Evolutionary conservation across 2,888 invertebrate species (phyloP), one percentile per base, ranked within the genome.

Genomic region (Willowsia nigromaculata): DNA sequence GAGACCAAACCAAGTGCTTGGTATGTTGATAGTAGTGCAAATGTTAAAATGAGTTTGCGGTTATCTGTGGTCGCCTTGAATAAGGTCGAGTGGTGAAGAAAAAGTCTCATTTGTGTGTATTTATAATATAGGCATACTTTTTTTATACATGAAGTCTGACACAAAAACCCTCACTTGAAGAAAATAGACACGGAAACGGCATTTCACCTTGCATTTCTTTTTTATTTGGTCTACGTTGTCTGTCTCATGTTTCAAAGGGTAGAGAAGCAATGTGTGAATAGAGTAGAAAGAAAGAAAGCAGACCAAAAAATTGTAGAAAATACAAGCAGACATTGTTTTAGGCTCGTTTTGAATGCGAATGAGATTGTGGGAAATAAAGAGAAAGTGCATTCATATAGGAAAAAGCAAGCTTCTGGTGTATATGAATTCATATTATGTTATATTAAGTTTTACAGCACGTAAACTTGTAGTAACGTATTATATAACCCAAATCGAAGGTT

Each of bases 401-500:
- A 27, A n/a, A n/a, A 30, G 3, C 30, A 33, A n/a, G 30, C 25
- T 9, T n/a, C 30, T 47, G 5, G 30, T 6, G n/a, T n/a, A 18
- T 18, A 13, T 53, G 0, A 11, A n/a, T 22, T 2, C 2, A 2
- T 18, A 6, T 1, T 53, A 22, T 2, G 22, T 43, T 11, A 27
- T 56, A 53, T 33, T 6, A 37, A 56, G 1, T 56, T 18, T 33
- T 30, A 37, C 13, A 50, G 43, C 71, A 74, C 71, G 56, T 71
- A 56, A 53, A 59, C 27, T 27, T 43, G 40, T 40, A 83, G 22
- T 71, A 25, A 68, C 9, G 53, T 43, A 43, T 30, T 47, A 37
- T 74, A 56, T 74, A 84, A 85, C 85, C 50, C 40, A 76, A 85
- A 85, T 85, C 85, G 85, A 85, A 85, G 85, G 85, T 85, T 85